These are phyloP conservation scores for Planococcus citri DNA, from an alignment of 1,140 invertebrate genomes.

Conservation along the genomic window DNA sequence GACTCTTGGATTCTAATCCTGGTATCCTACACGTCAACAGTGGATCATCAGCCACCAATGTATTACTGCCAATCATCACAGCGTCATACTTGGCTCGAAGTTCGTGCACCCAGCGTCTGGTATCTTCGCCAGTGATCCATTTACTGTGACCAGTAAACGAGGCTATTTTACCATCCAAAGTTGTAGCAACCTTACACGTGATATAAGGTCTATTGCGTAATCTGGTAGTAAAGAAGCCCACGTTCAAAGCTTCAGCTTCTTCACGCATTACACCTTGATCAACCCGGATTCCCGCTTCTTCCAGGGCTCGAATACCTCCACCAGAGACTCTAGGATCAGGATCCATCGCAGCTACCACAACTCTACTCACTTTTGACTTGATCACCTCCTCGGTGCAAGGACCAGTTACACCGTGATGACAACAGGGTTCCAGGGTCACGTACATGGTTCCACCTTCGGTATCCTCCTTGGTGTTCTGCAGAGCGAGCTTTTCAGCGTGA, in stretches of 20 bases:
- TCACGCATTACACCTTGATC: not conserved
- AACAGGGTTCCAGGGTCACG: conserved; percentile 24
- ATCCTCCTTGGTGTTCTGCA: conserved; percentile 4
- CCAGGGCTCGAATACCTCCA: not conserved
- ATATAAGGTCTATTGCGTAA: not conserved
- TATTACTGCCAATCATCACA: conserved; percentile 3
- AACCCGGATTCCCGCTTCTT: not conserved
- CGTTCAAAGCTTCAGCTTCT: not conserved
- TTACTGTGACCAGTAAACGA: not conserved
- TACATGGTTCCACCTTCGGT: conserved; percentile 22
- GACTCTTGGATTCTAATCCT: not conserved
- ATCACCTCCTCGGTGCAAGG: conserved; percentile 13
- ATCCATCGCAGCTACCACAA: conserved; percentile 1
- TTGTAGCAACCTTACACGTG: not conserved
- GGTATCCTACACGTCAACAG: not conserved
- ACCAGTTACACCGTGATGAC: conserved; percentile 21
- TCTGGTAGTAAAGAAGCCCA: not conserved
- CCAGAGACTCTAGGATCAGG: not conserved
- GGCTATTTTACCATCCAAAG: conserved; percentile 12
- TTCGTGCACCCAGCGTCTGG: not conserved
- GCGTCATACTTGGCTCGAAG: not conserved
- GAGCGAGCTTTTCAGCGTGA: conserved; percentile 22
- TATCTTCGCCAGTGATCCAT: conserved; percentile 9
- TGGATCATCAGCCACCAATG: not conserved
- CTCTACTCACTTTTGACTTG: not conserved